phyloP scores from a whole-genome alignment of 2,113 vertebrate genomes.

The Scopus umbretta region DNA sequence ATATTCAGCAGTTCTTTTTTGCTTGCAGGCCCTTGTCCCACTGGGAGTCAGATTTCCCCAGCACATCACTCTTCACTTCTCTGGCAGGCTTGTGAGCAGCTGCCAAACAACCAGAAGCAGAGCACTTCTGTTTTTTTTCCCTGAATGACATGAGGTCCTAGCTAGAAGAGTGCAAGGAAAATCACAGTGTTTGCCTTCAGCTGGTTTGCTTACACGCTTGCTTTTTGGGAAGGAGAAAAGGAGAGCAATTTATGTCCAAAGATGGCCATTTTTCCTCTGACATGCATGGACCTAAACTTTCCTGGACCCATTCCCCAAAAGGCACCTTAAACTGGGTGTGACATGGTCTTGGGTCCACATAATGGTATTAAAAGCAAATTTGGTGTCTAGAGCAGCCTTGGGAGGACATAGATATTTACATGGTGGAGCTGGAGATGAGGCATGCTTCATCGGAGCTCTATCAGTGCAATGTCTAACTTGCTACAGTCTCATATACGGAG shows the following conservation, averaged over 20 bases:
- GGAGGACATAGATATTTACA: accelerated
- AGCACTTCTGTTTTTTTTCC: background rate
- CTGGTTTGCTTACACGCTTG: background rate
- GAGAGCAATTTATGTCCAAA: background rate
- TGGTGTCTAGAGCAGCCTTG: background rate
- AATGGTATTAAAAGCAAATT: background rate
- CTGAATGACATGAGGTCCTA: background rate
- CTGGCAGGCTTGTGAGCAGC: background rate
- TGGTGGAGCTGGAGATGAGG: background rate
- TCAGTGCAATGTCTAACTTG: background rate
- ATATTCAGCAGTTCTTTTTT: background rate
- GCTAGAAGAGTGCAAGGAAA: background rate
- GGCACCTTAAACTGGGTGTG: background rate
- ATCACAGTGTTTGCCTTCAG: background rate
- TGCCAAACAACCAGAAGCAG: background rate
- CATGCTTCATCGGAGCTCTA: background rate
- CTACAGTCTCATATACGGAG: background rate
- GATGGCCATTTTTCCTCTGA: background rate
- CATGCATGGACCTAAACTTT: background rate
- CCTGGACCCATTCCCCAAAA: background rate
- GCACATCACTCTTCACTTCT: constrained; percentile 18
- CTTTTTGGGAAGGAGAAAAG: background rate
- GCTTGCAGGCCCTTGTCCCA: background rate
- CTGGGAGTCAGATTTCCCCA: constrained; percentile 34
- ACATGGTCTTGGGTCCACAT: background rate